These are phyloP conservation scores for Microctenopoma stevenorrisi DNA, from an alignment of 2,797 vertebrate genomes.

Conservation along the genomic window DNA sequence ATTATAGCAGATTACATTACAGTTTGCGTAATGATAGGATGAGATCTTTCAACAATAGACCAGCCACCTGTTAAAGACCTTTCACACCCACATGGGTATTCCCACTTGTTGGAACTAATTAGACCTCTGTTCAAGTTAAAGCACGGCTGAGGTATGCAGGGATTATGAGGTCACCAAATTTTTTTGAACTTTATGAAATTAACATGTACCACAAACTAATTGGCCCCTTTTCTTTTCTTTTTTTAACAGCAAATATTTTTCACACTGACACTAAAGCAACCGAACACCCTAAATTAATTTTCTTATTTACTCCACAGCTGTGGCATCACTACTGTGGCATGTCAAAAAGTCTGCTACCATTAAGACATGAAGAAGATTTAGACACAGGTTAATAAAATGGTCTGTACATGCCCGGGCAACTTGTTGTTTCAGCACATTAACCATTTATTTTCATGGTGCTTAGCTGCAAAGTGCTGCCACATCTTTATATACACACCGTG, in stretches of 20 bases:
- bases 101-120: neutral
- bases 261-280: neutral
- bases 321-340: constrained; percentile 4
- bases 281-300: constrained; percentile 9
- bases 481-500: neutral
- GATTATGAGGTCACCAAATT: neutral
- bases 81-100: neutral
- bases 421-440: neutral
- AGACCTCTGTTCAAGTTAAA: neutral
- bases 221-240: neutral
- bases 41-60: neutral
- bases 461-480: neutral
- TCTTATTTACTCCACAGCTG: neutral
- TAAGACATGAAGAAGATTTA: neutral
- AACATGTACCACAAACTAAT: neutral
- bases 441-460: neutral
- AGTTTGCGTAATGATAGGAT: neutral
- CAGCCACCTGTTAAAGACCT: neutral
- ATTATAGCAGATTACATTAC: neutral
- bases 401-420: neutral
- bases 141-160: neutral
- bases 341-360: neutral
- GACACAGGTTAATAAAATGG: constrained; percentile 7
- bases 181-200: neutral
- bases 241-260: neutral